A percentile compares a stretch with the other conserved stretches of the same genome.
Conservation (phyloP, 1,140 invertebrate species). For the Drosophila funebris region DNA sequence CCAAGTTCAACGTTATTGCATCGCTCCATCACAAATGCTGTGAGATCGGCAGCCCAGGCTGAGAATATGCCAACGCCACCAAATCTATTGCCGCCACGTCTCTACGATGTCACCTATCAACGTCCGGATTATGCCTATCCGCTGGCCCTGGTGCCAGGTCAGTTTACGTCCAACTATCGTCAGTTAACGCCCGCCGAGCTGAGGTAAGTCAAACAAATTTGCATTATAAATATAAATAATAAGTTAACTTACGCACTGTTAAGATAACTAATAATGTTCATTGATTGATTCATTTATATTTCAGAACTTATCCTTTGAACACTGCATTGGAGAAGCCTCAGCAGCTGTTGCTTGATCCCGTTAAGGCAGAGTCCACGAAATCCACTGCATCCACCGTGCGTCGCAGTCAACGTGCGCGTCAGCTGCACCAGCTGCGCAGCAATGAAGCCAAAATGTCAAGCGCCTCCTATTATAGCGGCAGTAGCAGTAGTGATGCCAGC, state of each 20-base stretch:
- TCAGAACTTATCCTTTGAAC: slow-evolving; percentile 92
- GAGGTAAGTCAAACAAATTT: slow-evolving; percentile 85
- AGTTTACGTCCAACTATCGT: slow-evolving; percentile 94
- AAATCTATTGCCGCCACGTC: slow-evolving; percentile 41
- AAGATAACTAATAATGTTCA: not conserved
- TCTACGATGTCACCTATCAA: slow-evolving; percentile 44
- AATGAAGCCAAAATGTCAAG: slow-evolving; percentile 38
- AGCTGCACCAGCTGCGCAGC: slow-evolving; percentile 41
- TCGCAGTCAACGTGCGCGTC: slow-evolving; percentile 36
- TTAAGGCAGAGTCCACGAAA: slow-evolving; percentile 11
- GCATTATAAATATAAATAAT: too few species aligned
- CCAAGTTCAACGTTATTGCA: slow-evolving; percentile 53
- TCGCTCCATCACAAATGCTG: slow-evolving; percentile 48
- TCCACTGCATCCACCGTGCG: slow-evolving; percentile 10
- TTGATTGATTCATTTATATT: slow-evolving; percentile 12
- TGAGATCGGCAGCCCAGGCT: slow-evolving; percentile 54
- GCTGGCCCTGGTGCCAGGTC: slow-evolving; percentile 95
- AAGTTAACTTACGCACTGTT: not conserved
- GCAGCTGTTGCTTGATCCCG: slow-evolving; percentile 34
- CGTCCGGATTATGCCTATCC: slow-evolving; percentile 87
- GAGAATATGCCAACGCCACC: slow-evolving; percentile 66
- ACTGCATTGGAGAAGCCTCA: slow-evolving; percentile 93
- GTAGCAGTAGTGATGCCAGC: slow-evolving; percentile 55
- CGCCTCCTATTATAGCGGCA: slow-evolving; percentile 27
- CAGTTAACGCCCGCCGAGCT: slow-evolving; percentile 86